These are phyloP conservation scores for Pseudochaenichthys georgianus DNA, from an alignment of 2,797 vertebrate species.

Conservation along the genomic window DNA sequence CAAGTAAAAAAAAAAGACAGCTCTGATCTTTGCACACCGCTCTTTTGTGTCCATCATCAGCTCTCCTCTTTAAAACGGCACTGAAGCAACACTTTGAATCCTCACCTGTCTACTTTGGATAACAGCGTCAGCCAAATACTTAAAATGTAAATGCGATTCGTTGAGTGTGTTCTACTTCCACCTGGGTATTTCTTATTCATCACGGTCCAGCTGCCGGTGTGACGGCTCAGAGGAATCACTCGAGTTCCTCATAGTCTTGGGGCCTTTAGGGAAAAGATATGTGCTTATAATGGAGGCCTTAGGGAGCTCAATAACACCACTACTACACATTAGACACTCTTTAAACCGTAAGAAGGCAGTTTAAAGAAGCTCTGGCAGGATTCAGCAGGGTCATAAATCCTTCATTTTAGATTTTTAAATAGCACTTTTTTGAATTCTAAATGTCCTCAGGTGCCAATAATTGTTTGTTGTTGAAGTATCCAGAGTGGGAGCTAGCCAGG, in stretches of 20 bases:
- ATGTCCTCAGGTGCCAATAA: not conserved
- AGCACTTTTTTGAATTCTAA: not conserved
- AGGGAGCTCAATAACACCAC: not conserved
- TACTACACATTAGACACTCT: not conserved
- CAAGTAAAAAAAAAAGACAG: not conserved
- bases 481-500: not conserved
- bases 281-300: constrained; percentile 3
- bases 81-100: constrained; percentile 6
- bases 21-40: not conserved
- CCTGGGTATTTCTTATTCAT: constrained; percentile 40
- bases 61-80: not conserved
- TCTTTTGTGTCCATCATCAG: constrained; percentile 11
- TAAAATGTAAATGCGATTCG: constrained; percentile 32
- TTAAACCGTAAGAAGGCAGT: not conserved
- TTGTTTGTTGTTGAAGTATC: not conserved
- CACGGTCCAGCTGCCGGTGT: constrained; percentile 16
- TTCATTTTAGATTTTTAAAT: not conserved
- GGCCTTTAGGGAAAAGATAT: constrained; percentile 17
- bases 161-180: constrained; percentile 18
- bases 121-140: constrained; percentile 19
- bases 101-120: constrained; percentile 12
- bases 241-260: constrained; percentile 11
- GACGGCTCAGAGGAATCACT: constrained; percentile 27
- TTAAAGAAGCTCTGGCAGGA: not conserved
- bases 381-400: not conserved